Conservation (phyloP, 2,797 vertebrate species). For the Momotus momota region DNA sequence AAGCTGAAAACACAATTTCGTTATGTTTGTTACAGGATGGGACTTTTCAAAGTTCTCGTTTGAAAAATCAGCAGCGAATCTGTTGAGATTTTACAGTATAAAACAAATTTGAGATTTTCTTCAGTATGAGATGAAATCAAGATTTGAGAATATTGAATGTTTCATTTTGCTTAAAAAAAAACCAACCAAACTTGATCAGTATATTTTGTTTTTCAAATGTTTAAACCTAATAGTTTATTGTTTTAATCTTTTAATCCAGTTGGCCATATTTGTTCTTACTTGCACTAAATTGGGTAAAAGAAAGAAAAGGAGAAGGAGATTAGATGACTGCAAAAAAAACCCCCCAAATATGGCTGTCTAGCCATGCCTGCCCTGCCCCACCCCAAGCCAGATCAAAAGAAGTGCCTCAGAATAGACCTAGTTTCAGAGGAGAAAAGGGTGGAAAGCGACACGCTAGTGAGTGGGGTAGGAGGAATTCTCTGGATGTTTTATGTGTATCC, state of each 20-base stretch:
- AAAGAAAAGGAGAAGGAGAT: neutral
- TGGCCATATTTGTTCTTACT: neutral
- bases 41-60: neutral
- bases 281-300: neutral
- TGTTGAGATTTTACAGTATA: neutral
- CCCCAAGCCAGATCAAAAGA: neutral
- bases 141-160: neutral
- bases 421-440: neutral
- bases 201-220: neutral
- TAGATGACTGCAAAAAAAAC: neutral
- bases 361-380: fast-evolving
- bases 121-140: neutral
- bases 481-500: neutral
- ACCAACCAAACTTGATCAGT: neutral
- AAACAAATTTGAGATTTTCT: neutral
- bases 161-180: neutral
- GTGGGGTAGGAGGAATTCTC: neutral
- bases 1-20: neutral
- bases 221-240: neutral
- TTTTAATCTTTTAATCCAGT: neutral
- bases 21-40: neutral
- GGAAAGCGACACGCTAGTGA: neutral
- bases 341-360: fast-evolving
- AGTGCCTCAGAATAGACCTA: neutral
- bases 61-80: neutral